Evolutionary conservation across 1,140 invertebrate species (phyloP), one percentile per base, ranked within the genome.

Genomic region (Trinorchestia longiramus): DNA sequence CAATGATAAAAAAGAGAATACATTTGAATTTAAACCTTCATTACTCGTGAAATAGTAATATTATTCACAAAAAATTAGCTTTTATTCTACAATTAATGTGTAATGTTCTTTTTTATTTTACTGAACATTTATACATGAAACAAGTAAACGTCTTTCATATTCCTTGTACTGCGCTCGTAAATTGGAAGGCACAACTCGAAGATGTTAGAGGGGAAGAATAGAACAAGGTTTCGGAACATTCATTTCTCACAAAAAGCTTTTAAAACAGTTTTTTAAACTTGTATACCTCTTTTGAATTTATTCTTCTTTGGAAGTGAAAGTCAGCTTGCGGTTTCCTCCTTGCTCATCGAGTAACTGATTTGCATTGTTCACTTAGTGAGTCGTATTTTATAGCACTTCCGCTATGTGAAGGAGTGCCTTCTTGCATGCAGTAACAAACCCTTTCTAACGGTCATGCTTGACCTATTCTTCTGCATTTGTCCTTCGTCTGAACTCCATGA

Each of bases 401-500:
- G 88, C 88, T 91, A 42, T 91, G 88, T 28, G 41, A 91, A 41
- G 88, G 88, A 91, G 88, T 91, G 88, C 88, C 88, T 91, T 43
- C 88, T 42, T 91, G 43, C 43, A 44, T 91, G 28, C 88, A 91
- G 43, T 91, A 91, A 91, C 88, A 3, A 42, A 44, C 41, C 36
- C 88, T 91, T 91, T 91, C 88, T 91, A 91, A 91, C 88, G 88
- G 88, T 91, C 41, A 91, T 42, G 88, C 88, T 91, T 91, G 88
- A 91, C 88, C 88, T 91, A 91, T 91, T 91, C 88, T 43, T 23
- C 11, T 77, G 28, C 41, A 15, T 41, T 4, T 91, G 88, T 91
- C 88, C 88, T 91, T 42, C 43, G 15, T 15, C 36, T 28, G 28
- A 77, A 77, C 11, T 77, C 28, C 28, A 23, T 77, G 62, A 77